These are phyloP conservation scores for Hypomesus transpacificus DNA, from an alignment of 2,113 vertebrate species.

Conservation along the genomic window DNA sequence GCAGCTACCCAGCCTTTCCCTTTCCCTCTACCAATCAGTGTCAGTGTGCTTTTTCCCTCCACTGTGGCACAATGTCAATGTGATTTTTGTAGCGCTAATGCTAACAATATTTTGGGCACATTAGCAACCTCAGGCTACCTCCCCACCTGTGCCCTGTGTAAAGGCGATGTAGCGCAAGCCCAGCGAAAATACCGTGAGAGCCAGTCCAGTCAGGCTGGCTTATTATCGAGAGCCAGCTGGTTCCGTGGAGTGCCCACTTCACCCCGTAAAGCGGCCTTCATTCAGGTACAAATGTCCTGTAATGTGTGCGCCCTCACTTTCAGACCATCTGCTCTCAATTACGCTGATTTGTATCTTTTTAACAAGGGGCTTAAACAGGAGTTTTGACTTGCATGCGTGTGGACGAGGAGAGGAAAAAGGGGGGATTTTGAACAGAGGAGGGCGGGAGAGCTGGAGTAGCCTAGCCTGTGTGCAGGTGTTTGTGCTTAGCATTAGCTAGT, in stretches of 20 bases:
- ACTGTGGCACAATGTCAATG: conserved; percentile 17
- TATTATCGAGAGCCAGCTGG: conserved; percentile 63
- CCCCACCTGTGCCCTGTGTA: conserved; percentile 38
- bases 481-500: background rate
- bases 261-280: conserved; percentile 58
- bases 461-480: conserved; percentile 5
- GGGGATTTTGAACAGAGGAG: background rate
- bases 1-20: conserved; percentile 27
- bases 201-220: conserved; percentile 50
- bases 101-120: conserved; percentile 34
- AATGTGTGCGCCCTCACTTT: conserved; percentile 50
- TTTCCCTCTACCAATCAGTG: conserved; percentile 3
- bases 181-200: conserved; percentile 54
- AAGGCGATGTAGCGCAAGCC: conserved; percentile 10
- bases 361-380: conserved; percentile 44
- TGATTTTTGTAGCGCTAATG: conserved; percentile 31
- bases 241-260: conserved; percentile 65
- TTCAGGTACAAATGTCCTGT: conserved; percentile 70
- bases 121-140: conserved; percentile 20
- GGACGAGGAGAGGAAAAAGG: conserved; percentile 25
- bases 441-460: background rate
- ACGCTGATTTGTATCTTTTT: conserved; percentile 65
- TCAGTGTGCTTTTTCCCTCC: conserved; percentile 15
- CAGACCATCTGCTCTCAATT: conserved; percentile 74
- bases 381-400: conserved; percentile 38